Evolutionary conservation across 2,797 vertebrate species (phyloP).

Genomic region (Smutsia temminckii): DNA sequence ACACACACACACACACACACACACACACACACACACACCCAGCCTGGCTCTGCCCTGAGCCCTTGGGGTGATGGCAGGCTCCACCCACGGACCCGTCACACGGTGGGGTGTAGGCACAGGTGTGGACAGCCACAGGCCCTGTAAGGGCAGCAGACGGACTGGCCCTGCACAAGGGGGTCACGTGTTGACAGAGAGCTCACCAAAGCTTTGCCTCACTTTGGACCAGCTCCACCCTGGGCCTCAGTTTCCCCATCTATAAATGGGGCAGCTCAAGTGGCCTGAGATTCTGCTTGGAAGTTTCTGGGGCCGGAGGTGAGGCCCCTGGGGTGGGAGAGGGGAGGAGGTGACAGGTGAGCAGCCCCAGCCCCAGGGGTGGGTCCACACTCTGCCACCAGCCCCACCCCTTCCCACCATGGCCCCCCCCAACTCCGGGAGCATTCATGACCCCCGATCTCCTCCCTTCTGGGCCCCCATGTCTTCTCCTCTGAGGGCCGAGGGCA

Average conservation of each 20-base stretch:
- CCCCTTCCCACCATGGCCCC: too few species aligned
- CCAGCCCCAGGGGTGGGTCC: too few species aligned
- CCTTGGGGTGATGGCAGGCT: accelerated
- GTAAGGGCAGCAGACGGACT: neutral
- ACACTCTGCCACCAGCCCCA: neutral
- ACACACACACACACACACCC: neutral
- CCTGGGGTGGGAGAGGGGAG: accelerated
- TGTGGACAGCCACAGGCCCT: neutral
- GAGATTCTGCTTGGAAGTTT: neutral
- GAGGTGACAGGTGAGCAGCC: neutral
- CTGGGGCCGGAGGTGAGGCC: neutral
- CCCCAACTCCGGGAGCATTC: neutral
- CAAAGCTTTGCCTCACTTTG: accelerated
- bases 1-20: neutral
- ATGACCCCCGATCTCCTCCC: neutral
- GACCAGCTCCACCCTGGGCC: accelerated
- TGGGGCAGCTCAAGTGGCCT: accelerated
- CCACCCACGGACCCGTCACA: accelerated
- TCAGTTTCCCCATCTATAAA: neutral
- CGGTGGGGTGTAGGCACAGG: neutral
- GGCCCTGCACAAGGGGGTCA: too few species aligned
- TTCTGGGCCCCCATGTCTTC: neutral
- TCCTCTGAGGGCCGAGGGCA: neutral
- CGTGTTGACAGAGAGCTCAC: neutral
- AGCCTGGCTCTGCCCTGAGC: neutral